phyloP scores from a whole-genome alignment of 2,113 vertebrate genomes.

The Podilymbus podiceps region DNA sequence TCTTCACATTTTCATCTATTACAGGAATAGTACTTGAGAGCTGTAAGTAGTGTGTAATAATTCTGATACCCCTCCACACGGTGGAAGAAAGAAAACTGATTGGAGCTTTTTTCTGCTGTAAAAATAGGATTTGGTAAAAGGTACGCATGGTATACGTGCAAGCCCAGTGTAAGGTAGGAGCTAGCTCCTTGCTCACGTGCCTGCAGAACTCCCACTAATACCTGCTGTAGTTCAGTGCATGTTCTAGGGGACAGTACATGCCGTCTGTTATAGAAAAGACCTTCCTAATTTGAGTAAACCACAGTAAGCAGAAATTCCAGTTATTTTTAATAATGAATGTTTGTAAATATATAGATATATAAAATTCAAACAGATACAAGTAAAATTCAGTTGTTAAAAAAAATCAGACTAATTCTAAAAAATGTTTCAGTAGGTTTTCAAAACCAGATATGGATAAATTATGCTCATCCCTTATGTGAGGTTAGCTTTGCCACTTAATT shows the following conservation, averaged over 20 bases:
- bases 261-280: background rate
- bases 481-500: constrained; percentile 40
- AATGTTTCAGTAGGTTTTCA: background rate
- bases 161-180: background rate
- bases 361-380: background rate
- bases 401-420: background rate
- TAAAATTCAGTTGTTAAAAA: background rate
- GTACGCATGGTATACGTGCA: background rate
- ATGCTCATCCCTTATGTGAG: background rate
- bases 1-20: constrained; percentile 44
- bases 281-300: constrained; percentile 23
- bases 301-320: constrained; percentile 37
- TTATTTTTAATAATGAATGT: constrained; percentile 45
- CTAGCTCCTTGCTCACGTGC: background rate
- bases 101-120: constrained; percentile 23
- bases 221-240: background rate
- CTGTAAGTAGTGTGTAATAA: constrained; percentile 41
- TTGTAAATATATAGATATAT: background rate
- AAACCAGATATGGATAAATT: background rate
- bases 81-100: constrained; percentile 44
- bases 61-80: constrained; percentile 42
- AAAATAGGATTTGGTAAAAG: constrained; percentile 42
- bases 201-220: constrained; percentile 11
- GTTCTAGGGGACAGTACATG: background rate
- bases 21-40: constrained; percentile 58